Conservation (phyloP, 2,888 invertebrate genomes). For the Ennomos erosarius region DNA sequence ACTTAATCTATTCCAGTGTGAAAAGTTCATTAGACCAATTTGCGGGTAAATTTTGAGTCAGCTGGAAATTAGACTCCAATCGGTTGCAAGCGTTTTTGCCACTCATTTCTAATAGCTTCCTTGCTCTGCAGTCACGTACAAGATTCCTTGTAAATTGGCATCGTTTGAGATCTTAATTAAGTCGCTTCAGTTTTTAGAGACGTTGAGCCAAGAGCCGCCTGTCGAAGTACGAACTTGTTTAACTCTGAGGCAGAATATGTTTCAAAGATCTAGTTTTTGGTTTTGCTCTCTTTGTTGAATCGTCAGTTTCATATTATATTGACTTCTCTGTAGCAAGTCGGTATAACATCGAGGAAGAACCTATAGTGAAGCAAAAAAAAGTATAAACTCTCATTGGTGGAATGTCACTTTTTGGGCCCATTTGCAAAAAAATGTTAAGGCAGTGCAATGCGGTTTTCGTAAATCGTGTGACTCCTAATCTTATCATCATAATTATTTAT, state of each 20-base stretch:
- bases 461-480: too few relatives aligned
- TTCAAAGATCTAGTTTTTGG: background rate
- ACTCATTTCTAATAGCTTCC: constrained; percentile 61
- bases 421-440: too few relatives aligned
- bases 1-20: too few relatives aligned
- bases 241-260: background rate
- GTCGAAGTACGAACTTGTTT: background rate
- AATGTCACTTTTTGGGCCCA: too few relatives aligned
- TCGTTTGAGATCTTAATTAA: constrained; percentile 81
- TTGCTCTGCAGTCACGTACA: constrained; percentile 66
- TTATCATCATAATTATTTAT: too few relatives aligned
- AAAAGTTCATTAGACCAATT: too few relatives aligned
- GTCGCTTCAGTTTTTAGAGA: constrained; percentile 75
- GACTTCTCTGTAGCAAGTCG: too few relatives aligned
- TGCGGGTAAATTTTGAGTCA: background rate
- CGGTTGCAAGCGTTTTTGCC: constrained; percentile 10
- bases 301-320: background rate
- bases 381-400: too few relatives aligned
- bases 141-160: constrained; percentile 78
- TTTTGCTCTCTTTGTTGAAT: too few relatives aligned
- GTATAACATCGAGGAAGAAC: too few relatives aligned
- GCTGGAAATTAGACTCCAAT: constrained; percentile 12
- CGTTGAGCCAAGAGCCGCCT: constrained; percentile 4
- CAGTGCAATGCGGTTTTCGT: too few relatives aligned
- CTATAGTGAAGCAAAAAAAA: too few relatives aligned